Percentiles rank a stretch among this genome's conserved stretches.
These are phyloP conservation scores for Holothuria leucospilota DNA, from an alignment of 53 echinoderm and acorn worm species.

Conservation along the genomic window DNA sequence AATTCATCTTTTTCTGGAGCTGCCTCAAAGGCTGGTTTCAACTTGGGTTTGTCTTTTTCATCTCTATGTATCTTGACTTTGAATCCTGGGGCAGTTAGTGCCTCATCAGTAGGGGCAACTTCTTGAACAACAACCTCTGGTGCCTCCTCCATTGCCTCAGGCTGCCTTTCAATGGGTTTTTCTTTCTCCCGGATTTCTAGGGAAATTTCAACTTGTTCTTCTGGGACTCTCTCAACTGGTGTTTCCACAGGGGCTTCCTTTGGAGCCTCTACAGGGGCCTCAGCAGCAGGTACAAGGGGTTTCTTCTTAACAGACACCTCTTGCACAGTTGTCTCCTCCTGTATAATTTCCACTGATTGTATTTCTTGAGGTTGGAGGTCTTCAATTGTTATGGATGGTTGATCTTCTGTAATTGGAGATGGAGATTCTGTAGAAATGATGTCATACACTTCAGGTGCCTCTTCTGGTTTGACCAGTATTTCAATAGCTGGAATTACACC, in stretches of 20 bases:
- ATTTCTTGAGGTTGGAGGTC: constrained; percentile 32
- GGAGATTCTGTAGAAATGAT: constrained; percentile 44
- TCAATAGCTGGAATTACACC: constrained; percentile 51
- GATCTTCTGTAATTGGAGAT: constrained; percentile 27
- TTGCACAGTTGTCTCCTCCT: constrained; percentile 33
- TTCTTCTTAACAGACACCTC: constrained; percentile 8
- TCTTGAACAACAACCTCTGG: constrained; percentile 17
- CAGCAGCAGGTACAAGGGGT: constrained; percentile 35
- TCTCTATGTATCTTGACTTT: constrained; percentile 19
- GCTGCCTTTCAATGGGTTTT: background rate
- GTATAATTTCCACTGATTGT: constrained; percentile 45
- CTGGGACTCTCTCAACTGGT: background rate
- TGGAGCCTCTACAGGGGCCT: constrained; percentile 31
- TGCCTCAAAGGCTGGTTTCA: constrained; percentile 21
- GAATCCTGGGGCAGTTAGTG: background rate
- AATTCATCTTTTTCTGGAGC: constrained; percentile 27
- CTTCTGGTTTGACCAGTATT: constrained; percentile 48
- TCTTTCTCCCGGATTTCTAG: constrained; percentile 14
- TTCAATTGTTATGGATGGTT: constrained; percentile 35
- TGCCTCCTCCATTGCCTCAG: constrained; percentile 18
- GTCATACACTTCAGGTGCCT: constrained; percentile 58
- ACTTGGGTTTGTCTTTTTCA: constrained; percentile 11
- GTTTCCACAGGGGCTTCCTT: background rate
- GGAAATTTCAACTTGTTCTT: constrained; percentile 34
- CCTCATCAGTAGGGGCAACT: constrained; percentile 24